A percentile compares a stretch with the other conserved stretches of the same genome.
Evolutionary conservation across 2,888 invertebrate species (phyloP).

Genomic region (Phortica okadai): DNA sequence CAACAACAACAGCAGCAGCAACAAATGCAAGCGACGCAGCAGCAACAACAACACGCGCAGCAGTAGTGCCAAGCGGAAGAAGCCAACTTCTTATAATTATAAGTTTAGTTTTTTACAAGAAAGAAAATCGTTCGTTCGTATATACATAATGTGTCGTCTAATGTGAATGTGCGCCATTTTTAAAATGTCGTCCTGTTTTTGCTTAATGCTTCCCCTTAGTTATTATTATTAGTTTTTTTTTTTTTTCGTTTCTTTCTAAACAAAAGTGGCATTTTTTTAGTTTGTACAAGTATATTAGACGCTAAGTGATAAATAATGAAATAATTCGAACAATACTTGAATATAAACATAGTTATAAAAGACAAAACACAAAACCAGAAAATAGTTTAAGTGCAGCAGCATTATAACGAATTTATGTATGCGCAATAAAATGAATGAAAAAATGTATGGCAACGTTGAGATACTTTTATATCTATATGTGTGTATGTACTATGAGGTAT

Average conservation of each 20-base stretch:
- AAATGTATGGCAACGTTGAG: slow-evolving; percentile 12
- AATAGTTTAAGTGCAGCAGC: slow-evolving; percentile 16
- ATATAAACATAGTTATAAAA: slow-evolving; percentile 26
- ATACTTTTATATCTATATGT: slow-evolving; percentile 23
- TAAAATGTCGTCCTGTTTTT: slow-evolving; percentile 62
- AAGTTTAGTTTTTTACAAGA: slow-evolving; percentile 51
- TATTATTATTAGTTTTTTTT: slow-evolving; percentile 9
- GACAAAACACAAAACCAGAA: not conserved
- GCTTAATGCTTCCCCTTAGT: slow-evolving; percentile 51
- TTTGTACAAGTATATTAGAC: slow-evolving; percentile 48
- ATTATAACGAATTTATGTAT: slow-evolving; percentile 71
- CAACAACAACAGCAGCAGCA: slow-evolving; percentile 55
- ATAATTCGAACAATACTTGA: slow-evolving; percentile 62
- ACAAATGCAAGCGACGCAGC: slow-evolving; percentile 47
- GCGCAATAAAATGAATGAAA: slow-evolving; percentile 52
- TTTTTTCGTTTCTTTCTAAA: slow-evolving; percentile 16
- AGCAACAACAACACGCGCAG: slow-evolving; percentile 41
- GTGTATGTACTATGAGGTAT: not conserved
- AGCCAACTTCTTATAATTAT: slow-evolving; percentile 53
- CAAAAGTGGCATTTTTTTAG: slow-evolving; percentile 30
- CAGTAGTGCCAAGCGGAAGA: slow-evolving; percentile 40
- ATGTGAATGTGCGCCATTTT: slow-evolving; percentile 56
- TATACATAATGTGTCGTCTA: slow-evolving; percentile 50
- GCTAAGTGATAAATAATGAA: slow-evolving; percentile 62
- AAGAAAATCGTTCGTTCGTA: not conserved